Percentiles rank a stretch among this genome's conserved stretches.
phyloP scores from a whole-genome alignment of 2,113 vertebrate genomes.

The Petroica traversi region DNA sequence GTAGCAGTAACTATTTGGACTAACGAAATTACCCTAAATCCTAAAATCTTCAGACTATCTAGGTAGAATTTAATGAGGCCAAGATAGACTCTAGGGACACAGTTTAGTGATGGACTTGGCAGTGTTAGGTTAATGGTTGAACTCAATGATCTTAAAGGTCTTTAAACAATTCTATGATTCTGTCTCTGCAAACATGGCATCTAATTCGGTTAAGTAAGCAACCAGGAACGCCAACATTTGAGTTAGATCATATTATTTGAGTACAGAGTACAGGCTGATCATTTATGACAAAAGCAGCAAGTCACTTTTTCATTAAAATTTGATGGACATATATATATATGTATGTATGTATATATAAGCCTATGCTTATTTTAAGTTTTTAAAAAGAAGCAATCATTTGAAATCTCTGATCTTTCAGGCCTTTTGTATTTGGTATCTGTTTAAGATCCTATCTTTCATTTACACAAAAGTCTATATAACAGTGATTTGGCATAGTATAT shows the following conservation, averaged over 20 bases:
- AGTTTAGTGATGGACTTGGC: not conserved
- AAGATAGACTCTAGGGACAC: not conserved
- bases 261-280: not conserved
- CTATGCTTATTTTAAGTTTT: not conserved
- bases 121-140: not conserved
- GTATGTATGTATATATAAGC: not conserved
- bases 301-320: not conserved
- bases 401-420: not conserved
- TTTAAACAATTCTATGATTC: not conserved
- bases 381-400: not conserved
- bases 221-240: not conserved
- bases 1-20: not conserved
- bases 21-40: not conserved
- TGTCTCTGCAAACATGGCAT: not conserved
- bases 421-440: not conserved
- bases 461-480: not conserved
- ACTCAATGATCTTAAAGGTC: not conserved
- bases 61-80: not conserved
- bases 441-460: not conserved
- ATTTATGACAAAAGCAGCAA: not conserved
- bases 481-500: not conserved
- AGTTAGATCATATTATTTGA: not conserved
- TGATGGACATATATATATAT: not conserved
- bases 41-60: not conserved
- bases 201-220: not conserved